A percentile compares a stretch with the other conserved stretches of the same genome.
phyloP scores from a whole-genome alignment of 2,113 vertebrate genomes.

The Dissostichus mawsoni region DNA sequence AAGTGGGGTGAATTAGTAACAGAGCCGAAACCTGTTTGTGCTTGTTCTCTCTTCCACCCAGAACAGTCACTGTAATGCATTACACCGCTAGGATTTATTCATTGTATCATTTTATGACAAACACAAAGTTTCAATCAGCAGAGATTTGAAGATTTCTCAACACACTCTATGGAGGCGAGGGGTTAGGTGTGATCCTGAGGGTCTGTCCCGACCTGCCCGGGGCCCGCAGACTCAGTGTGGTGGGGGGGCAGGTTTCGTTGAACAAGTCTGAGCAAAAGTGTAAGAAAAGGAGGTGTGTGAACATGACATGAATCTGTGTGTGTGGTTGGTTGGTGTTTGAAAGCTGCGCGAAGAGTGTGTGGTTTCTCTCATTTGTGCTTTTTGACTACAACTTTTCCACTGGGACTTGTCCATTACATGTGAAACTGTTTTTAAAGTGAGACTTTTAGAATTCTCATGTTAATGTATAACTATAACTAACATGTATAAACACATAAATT shows the following conservation, averaged over 20 bases:
- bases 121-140: conserved; percentile 5
- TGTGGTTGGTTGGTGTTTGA: background rate
- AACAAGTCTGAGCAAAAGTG: conserved; percentile 75
- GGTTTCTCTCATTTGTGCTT: conserved; percentile 1
- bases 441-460: background rate
- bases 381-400: background rate
- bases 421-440: background rate
- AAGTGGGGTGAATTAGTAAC: too few relatives aligned
- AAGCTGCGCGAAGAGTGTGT: background rate
- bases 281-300: conserved; percentile 37
- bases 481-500: background rate
- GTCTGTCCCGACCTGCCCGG: conserved; percentile 75
- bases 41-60: too few relatives aligned
- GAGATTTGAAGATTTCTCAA: conserved; percentile 47
- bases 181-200: conserved; percentile 39
- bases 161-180: conserved; percentile 4
- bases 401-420: background rate
- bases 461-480: background rate
- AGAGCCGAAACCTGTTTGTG: too few relatives aligned
- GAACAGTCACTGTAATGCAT: too few relatives aligned
- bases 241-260: conserved; percentile 74
- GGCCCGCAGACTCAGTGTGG: conserved; percentile 37
- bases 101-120: background rate
- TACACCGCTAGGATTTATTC: background rate
- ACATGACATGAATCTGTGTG: conserved; percentile 2